Evolutionary conservation across 2,888 invertebrate species (phyloP), one percentile per base, ranked within the genome.

Genomic region (Thymelicus acteon): DNA sequence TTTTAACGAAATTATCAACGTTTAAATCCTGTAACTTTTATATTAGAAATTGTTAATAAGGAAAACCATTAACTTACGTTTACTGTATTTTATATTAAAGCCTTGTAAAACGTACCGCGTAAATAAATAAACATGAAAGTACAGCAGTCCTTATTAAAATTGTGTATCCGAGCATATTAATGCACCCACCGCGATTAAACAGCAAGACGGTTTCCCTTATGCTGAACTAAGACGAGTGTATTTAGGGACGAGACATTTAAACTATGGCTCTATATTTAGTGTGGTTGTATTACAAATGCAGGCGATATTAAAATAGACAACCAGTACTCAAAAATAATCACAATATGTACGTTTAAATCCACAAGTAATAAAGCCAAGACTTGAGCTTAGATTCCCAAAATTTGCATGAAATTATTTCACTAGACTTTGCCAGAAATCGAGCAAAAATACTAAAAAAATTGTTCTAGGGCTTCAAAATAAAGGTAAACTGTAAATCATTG

Each of bases 91-190:
- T 24, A 19, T 54, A 10, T 54, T 4, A 54, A 1, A 5, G 8
- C 24, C 10, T 12, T 24, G 24, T 54, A 54, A 24, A 24, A 12
- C 10, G 24, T 4, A 54, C 19, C 2, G 6, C 49, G 47, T 47
- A 52, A 15, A 10, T 47, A 52, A 15, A 10, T 10, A 12, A 12
- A 54, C 12, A 24, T 24, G 24, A 54, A 54, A 12, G 54, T 24
- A 54, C 54, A 54, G 54, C 54, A 24, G 10, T 54, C 24, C 24
- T 54, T 54, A 54, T 54, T 54, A 54, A 54, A 54, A 54, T 54
- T 54, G 54, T 24, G 54, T 54, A 24, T 5, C 24, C 54, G 24
- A 54, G 24, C 54, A 54, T 54, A 54, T n/a, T 19, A 54, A 54
- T 19, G 54, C 54, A 19, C 54, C 54, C 10, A 54, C 8, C 54